Evolutionary conservation across 2,797 vertebrate species (phyloP), one percentile per base, ranked within the genome.

Genomic region (Spondyliosoma cantharus): DNA sequence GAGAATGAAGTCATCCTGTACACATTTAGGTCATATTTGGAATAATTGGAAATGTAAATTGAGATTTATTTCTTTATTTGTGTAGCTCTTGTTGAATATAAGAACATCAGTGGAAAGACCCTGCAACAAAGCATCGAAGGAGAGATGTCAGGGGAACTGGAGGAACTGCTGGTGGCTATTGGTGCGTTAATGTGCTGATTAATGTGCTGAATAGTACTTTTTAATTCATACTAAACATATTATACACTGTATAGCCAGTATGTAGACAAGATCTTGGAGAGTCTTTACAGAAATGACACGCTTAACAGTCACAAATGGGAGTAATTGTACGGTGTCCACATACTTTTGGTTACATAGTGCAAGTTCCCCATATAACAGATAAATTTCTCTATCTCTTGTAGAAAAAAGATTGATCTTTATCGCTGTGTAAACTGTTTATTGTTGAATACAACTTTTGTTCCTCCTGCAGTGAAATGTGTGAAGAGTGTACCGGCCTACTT

Each of bases 21-120:
- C 8, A 58, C 17, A 3, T 19, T 4, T 25, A 7, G 6, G 0
- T 43, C 0, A 25, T 32, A 1, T 49, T 13, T 59, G 7, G 13
- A 43, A 45, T 45, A 3, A 25, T 24, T 29, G 0, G 4, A 52
- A 6, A 25, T 42, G 65, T 49, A 15, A 48, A 49, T 29, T 2
- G 22, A 64, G 3, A 6, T 3, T 56, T 53, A 7, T 37, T 50
- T 11, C 2, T 20, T 69, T 50, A 22, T 59, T 37, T 74, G 32
- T 86, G 46, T 63, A 97, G 96, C 93, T 54, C 93, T 96, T 25
- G 85, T 96, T 13, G 95, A 95, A 54, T 97, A 96, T 82, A 94
- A 86, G 85, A 95, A 83, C 50, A 84, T 96, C 74, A 94, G 94
- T 76, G 94, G 94, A 17, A 96, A 95, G 80, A 93, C 89, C 11